Percentiles rank a stretch among this genome's conserved stretches.
phyloP scores from a whole-genome alignment of 2,113 vertebrate genomes.

The Misgurnus anguillicaudatus region DNA sequence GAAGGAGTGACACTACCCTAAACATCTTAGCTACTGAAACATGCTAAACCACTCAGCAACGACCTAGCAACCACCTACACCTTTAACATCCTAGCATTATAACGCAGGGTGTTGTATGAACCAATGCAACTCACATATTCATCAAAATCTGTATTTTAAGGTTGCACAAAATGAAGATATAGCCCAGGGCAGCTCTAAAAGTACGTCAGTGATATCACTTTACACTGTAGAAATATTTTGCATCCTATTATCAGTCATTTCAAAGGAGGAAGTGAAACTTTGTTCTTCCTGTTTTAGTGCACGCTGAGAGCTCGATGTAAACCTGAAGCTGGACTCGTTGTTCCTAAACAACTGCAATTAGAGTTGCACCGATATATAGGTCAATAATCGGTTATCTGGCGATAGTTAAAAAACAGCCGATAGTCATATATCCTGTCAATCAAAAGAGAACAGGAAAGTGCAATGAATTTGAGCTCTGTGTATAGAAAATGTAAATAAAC shows the following conservation, averaged over 20 bases:
- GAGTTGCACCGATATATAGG: too few relatives aligned
- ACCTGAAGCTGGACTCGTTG: not conserved
- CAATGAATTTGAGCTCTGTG: too few relatives aligned
- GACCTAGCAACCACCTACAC: not conserved
- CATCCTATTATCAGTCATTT: constrained; percentile 35
- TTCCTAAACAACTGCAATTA: not conserved
- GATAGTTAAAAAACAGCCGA: too few relatives aligned
- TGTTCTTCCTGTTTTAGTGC: constrained; percentile 50
- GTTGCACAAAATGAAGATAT: not conserved
- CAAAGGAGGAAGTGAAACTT: constrained; percentile 51
- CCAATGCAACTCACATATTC: not conserved
- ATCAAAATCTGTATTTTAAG: not conserved
- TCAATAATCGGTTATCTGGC: too few relatives aligned
- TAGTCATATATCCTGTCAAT: too few relatives aligned
- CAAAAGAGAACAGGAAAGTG: too few relatives aligned
- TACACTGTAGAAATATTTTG: constrained; percentile 28
- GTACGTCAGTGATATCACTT: not conserved
- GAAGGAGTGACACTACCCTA: not conserved
- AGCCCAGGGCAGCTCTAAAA: constrained; percentile 9
- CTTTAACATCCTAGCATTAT: not conserved
- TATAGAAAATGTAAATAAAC: too few relatives aligned
- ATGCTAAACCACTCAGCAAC: not conserved
- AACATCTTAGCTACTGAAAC: not conserved
- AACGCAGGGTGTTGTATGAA: not conserved
- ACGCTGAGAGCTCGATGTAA: constrained; percentile 10